These are phyloP conservation scores for Hydra vulgaris DNA, from an alignment of 30 jellyfish, hydroid and myxozoan genomes.

Conservation along the genomic window DNA sequence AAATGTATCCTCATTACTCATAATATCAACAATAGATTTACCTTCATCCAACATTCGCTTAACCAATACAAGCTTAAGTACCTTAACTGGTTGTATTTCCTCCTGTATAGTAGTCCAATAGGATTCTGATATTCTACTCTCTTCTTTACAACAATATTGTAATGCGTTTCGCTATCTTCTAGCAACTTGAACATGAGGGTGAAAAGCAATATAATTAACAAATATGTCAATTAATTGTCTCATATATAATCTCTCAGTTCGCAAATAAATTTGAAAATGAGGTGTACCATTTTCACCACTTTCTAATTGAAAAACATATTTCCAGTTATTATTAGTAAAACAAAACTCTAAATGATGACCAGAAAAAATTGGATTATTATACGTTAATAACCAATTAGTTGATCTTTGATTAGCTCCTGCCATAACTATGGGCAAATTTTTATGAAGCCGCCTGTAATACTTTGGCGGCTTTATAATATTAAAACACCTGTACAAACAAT, in stretches of 20 bases:
- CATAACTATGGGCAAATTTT: too few species aligned
- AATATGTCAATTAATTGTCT: background rate
- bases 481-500: too few species aligned
- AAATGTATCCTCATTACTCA: background rate
- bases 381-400: too few species aligned
- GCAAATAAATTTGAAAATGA: background rate
- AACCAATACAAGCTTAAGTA: background rate
- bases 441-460: too few species aligned
- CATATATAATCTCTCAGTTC: background rate
- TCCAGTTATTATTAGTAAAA: too few species aligned
- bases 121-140: background rate
- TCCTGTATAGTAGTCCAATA: background rate
- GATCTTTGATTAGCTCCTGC: too few species aligned
- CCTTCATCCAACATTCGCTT: background rate
- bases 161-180: background rate
- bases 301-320: background rate
- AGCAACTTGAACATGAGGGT: background rate
- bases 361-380: too few species aligned
- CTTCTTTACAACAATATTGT: background rate
- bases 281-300: background rate
- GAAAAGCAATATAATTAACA: background rate
- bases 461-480: too few species aligned
- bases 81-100: background rate
- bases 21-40: background rate
- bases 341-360: too few species aligned